phyloP scores from a whole-genome alignment of 2,797 vertebrate genomes.

The Lacerta agilis region DNA sequence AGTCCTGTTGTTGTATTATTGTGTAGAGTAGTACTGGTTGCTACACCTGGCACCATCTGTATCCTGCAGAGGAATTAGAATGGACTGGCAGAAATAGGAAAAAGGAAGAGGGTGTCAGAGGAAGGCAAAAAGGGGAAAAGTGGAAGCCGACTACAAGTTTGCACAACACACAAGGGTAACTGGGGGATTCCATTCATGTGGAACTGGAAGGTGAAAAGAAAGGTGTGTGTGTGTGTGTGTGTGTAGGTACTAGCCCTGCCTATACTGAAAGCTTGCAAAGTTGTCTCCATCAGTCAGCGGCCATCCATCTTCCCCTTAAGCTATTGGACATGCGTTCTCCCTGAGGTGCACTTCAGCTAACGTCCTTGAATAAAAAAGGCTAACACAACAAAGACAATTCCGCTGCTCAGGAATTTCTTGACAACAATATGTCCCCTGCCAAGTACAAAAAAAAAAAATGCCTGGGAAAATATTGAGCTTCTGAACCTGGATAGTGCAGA shows the following conservation, averaged over 20 bases:
- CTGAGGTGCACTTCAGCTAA: neutral
- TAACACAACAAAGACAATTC: neutral
- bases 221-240: neutral
- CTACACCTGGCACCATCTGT: neutral
- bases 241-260: neutral
- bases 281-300: neutral
- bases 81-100: neutral
- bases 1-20: no score
- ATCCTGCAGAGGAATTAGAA: neutral
- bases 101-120: neutral
- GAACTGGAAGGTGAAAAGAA: neutral
- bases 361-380: neutral
- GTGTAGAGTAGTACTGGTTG: neutral
- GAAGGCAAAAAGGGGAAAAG: neutral
- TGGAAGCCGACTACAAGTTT: neutral
- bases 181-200: neutral
- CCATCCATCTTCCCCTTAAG: neutral
- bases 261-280: neutral
- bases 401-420: neutral
- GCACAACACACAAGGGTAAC: neutral
- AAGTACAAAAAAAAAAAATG: neutral
- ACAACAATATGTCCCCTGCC: neutral
- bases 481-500: neutral
- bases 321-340: neutral
- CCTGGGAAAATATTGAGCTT: neutral